phyloP scores from a whole-genome alignment of 2,888 invertebrate genomes.

The Griposia aprilina region DNA sequence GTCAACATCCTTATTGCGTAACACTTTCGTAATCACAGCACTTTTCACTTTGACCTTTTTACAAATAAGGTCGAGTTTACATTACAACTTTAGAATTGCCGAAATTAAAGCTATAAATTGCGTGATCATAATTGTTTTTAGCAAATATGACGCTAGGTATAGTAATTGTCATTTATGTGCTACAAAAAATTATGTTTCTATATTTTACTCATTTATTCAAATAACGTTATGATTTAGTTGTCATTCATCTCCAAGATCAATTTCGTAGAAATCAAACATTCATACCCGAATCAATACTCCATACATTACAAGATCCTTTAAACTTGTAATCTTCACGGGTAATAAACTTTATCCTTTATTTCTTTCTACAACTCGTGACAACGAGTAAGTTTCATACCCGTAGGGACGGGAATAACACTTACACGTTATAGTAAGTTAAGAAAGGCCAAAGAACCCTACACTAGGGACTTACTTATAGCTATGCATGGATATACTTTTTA shows the following conservation, averaged over 20 bases:
- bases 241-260: background rate
- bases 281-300: background rate
- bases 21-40: background rate
- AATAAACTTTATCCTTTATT: too few relatives aligned
- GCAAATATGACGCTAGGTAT: background rate
- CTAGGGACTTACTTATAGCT: background rate
- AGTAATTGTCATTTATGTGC: background rate
- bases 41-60: background rate
- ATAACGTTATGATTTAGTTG: background rate
- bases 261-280: background rate
- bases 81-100: background rate
- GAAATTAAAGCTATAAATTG: background rate
- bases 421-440: constrained; percentile 6
- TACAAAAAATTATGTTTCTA: background rate
- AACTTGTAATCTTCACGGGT: background rate
- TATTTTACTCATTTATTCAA: background rate
- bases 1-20: background rate
- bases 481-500: background rate
- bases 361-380: background rate
- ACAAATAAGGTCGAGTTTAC: background rate
- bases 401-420: constrained; percentile 11
- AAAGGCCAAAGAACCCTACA: constrained; percentile 35
- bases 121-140: background rate
- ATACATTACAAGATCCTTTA: background rate
- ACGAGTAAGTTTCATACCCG: background rate